Base-by-base conservation (phyloP, 2,888 invertebrate species). In the Nomada fucata region DNA sequence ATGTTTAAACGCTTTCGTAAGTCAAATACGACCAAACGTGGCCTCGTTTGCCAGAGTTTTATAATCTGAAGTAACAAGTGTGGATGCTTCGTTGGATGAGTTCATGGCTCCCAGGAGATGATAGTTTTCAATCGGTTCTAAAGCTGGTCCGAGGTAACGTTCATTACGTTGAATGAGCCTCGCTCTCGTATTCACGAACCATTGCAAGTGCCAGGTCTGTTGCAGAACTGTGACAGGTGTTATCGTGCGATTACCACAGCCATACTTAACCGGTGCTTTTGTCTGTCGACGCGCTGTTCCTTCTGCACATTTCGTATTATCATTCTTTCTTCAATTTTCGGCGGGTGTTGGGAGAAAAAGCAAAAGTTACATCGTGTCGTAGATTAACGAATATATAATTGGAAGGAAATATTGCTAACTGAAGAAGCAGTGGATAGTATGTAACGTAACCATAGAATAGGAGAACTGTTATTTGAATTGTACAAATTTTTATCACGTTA, bases 191-290 rank as follows among this genome's bases (percentile, higher is more conserved):
- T 88, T 84, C 78, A 76, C 77, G 84, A 57, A 61, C 76, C 78
- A 72, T 59, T 78, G 82, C 84, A 26, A 81, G 73, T 57, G 36
- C 60, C 61, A 23, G 69, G 74, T 68, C 78, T 60, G 67, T 76
- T 59, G 78, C 77, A 70, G 75, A 88, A 88, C 64, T 68, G 76
- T 75, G 82, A 82, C 82, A 87, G 86, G 82, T 87, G 88, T 87
- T 87, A 79, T 87, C 79, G 84, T 68, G 44, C 81, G 80, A 83
- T 88, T 76, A 82, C 55, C 69, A 52, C 68, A 44, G 67, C 23
- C 68, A 69, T 64, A 63, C 70, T 65, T 68, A 67, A 65, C 65
- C 44, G 60, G 9, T 61, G 63, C 63, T 80, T 78, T 79, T 72
- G 60, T 63, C 44, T 10, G 29, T 42, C 76, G 10, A 60, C 26